Evolutionary conservation across 2,113 vertebrate genomes (phyloP).

Genomic region (Muntiacus reevesi): DNA sequence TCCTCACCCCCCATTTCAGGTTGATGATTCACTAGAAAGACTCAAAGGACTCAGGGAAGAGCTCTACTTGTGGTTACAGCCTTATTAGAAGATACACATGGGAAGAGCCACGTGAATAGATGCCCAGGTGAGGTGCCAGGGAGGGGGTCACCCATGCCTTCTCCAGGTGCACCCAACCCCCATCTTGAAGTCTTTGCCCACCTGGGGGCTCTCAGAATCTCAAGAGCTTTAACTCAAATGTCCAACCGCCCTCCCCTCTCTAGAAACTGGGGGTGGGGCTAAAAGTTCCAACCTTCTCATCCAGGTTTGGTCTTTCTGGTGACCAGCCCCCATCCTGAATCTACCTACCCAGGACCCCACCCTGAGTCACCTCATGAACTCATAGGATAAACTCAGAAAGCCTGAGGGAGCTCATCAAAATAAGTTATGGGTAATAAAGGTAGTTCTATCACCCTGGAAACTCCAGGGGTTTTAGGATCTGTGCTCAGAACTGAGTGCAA

Average conservation of each 20-base stretch:
- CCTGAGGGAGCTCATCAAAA: neutral
- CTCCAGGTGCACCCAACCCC: neutral
- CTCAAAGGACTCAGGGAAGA: neutral
- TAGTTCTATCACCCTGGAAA: neutral
- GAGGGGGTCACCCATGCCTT: neutral
- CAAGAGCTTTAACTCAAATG: neutral
- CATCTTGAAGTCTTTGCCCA: neutral
- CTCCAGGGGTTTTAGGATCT: neutral
- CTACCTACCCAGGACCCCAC: neutral
- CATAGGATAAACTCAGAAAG: neutral
- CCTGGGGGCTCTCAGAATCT: neutral
- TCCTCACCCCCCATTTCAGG: neutral
- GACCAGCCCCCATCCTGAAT: neutral
- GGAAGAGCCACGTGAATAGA: neutral
- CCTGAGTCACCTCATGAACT: neutral
- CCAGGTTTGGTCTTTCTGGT: neutral
- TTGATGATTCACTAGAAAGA: neutral
- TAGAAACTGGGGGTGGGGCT: neutral
- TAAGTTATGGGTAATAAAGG: neutral
- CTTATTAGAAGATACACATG: neutral
- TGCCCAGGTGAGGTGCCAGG: accelerated
- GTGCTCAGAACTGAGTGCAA: neutral
- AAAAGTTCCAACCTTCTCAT: neutral
- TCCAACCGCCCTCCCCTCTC: neutral
- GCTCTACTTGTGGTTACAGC: neutral